Percentiles rank a stretch among this genome's conserved stretches.
Conservation (phyloP, 2,113 vertebrate genomes). For the Heterochromis multidens region DNA sequence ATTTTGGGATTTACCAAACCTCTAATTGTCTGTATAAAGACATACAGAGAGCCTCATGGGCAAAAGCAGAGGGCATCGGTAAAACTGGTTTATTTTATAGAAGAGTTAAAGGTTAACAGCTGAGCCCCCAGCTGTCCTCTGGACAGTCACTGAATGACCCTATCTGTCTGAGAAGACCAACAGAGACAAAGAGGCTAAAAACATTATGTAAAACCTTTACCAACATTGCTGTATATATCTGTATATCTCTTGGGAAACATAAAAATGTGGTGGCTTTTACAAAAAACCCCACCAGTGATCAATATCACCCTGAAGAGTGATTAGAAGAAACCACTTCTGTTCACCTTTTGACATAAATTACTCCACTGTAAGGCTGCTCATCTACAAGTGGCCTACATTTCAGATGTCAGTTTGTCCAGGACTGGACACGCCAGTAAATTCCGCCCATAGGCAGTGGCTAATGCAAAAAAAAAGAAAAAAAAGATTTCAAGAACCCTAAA, state of each 20-base stretch:
- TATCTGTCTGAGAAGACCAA: neutral
- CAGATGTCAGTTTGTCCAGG: no score
- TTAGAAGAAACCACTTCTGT: neutral
- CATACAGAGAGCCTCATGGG: neutral
- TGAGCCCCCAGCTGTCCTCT: neutral
- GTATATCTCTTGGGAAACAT: neutral
- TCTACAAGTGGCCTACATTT: no score
- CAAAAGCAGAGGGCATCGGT: neutral
- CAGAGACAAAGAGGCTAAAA: neutral
- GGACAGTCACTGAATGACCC: neutral
- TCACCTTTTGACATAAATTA: neutral
- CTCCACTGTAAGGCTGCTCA: no score
- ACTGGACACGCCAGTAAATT: no score
- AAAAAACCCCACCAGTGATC: neutral
- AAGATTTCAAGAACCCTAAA: no score
- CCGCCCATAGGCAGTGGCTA: no score
- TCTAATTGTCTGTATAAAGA: neutral
- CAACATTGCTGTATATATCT: constrained; percentile 18
- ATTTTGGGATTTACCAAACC: neutral
- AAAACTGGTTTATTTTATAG: neutral
- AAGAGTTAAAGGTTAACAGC: constrained; percentile 34
- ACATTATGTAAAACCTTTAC: neutral
- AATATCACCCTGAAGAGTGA: neutral
- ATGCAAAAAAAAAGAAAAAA: no score
- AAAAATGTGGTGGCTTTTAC: neutral